Conservation (phyloP, 2,888 invertebrate species). For the Morpho deidamia region DNA sequence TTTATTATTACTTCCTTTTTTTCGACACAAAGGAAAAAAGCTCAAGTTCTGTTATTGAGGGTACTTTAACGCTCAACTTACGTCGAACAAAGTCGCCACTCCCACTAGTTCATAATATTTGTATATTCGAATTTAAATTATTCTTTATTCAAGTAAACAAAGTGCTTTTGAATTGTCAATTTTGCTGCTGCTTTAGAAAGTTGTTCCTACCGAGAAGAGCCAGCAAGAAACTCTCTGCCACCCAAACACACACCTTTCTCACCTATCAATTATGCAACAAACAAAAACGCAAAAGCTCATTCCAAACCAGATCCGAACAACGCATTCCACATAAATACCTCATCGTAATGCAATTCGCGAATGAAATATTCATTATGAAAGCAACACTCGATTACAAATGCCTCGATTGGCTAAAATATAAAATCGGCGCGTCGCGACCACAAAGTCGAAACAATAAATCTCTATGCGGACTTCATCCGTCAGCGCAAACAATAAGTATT, state of each 20-base stretch:
- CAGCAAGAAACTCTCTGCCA: conserved; percentile 29
- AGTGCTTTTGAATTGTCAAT: no score
- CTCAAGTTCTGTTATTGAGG: no score
- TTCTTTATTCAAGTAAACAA: no score
- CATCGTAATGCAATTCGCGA: conserved; percentile 8
- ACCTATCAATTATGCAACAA: conserved; percentile 19
- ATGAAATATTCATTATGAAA: conserved; percentile 14
- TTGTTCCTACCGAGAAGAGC: no score
- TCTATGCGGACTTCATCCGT: conserved; percentile 23
- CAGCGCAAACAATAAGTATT: conserved; percentile 33
- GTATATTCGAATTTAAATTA: no score
- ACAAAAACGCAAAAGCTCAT: conserved; percentile 9
- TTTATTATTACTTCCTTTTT: no score
- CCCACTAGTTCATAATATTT: no score
- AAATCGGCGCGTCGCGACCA: conserved; percentile 12
- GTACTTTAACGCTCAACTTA: no score
- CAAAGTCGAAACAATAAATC: conserved; percentile 26
- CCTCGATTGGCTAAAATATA: conserved; percentile 12
- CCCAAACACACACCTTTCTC: conserved; percentile 27
- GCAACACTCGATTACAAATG: conserved; percentile 11
- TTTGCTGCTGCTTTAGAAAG: no score
- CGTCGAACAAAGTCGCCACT: no score
- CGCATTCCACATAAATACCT: conserved; percentile 5
- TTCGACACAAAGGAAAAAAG: no score
- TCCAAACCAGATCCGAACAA: conserved; percentile 2